These are phyloP conservation scores for Acanthacorydalis orientalis DNA, from an alignment of 2,888 invertebrate species.

Conservation along the genomic window DNA sequence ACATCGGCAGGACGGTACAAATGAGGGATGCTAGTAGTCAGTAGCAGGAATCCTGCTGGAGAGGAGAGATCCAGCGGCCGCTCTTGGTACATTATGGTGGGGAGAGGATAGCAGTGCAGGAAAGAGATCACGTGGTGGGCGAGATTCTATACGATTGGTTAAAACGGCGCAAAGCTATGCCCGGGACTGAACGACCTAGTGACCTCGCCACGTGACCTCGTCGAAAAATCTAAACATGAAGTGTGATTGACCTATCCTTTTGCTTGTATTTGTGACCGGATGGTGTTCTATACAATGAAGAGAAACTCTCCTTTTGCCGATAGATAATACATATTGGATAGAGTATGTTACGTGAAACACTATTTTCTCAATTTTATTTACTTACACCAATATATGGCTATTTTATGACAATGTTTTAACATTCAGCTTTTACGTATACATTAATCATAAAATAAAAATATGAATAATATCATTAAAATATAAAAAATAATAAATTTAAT, in stretches of 20 bases:
- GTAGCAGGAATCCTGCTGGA: slow-evolving; percentile 1
- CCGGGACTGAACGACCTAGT: slow-evolving; percentile 29
- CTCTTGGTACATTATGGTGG: not conserved
- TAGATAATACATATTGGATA: too few relatives aligned
- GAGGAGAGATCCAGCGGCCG: not conserved
- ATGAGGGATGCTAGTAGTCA: not conserved
- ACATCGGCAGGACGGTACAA: not conserved
- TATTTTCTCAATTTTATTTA: not conserved
- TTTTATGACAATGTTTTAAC: not conserved
- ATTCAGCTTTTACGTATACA: not conserved
- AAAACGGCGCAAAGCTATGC: slow-evolving; percentile 16
- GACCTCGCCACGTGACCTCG: slow-evolving; percentile 25
- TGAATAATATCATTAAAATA: not conserved
- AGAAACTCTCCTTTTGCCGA: too few relatives aligned
- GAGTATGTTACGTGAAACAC: too few relatives aligned
- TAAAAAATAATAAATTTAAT: too few relatives aligned
- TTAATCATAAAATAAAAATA: not conserved
- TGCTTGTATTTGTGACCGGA: too few relatives aligned
- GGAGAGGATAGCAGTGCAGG: slow-evolving; percentile 24
- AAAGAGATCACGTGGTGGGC: slow-evolving; percentile 20
- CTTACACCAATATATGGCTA: not conserved
- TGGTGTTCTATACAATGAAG: too few relatives aligned
- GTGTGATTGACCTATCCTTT: slow-evolving; percentile 3
- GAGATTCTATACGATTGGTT: slow-evolving; percentile 20
- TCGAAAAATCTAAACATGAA: slow-evolving; percentile 13